Percentiles rank a stretch among this genome's conserved stretches.
Evolutionary conservation across 1,140 invertebrate genomes (phyloP).

Genomic region (Arctopsyche grandis): DNA sequence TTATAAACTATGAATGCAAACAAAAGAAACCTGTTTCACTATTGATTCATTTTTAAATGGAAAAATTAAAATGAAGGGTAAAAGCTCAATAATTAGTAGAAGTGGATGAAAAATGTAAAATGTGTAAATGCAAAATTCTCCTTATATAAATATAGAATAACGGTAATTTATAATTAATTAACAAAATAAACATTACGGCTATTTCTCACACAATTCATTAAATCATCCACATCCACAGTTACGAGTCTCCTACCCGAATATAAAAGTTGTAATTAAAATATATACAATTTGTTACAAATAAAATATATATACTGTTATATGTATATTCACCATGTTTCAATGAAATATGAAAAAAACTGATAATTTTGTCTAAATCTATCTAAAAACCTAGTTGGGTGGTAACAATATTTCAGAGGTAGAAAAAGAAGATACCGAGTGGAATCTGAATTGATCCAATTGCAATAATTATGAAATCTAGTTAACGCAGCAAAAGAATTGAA

Average conservation of each 20-base stretch:
- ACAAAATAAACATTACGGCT: no score
- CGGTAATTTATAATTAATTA: no score
- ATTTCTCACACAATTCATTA: background rate
- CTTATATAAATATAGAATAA: no score
- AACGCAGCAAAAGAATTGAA: constrained; percentile 31
- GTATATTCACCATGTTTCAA: background rate
- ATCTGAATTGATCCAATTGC: constrained; percentile 34
- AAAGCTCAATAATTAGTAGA: no score
- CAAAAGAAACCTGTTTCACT: background rate
- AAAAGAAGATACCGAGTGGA: constrained; percentile 43
- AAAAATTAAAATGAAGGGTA: no score
- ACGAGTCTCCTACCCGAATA: background rate
- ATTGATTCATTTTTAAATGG: no score
- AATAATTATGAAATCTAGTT: constrained; percentile 27
- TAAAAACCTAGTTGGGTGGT: constrained; percentile 40
- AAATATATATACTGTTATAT: background rate
- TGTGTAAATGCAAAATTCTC: no score
- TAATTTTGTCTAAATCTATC: constrained; percentile 42
- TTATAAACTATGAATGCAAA: background rate
- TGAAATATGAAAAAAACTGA: constrained; percentile 40
- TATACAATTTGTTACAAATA: constrained; percentile 1
- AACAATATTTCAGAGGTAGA: constrained; percentile 46
- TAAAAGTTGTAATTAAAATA: background rate
- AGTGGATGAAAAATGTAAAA: no score
- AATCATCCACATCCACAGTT: background rate